phyloP scores from a whole-genome alignment of 2,797 vertebrate species.

The Caiman crocodilus region DNA sequence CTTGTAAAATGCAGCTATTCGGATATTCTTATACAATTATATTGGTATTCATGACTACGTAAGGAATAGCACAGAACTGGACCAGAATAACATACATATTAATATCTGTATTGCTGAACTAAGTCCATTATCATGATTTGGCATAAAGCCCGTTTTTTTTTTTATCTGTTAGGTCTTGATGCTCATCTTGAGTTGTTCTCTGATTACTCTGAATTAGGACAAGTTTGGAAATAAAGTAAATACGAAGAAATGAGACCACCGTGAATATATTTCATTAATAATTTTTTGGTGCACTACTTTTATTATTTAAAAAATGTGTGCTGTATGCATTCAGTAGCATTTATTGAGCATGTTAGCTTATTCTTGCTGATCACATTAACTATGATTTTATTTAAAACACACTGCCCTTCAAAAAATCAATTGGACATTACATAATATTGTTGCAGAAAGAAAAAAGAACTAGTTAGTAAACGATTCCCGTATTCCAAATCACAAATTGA shows the following conservation, averaged over 20 bases:
- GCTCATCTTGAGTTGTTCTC: neutral
- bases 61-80: neutral
- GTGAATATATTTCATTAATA: neutral
- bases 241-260: neutral
- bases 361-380: neutral
- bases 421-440: slow-evolving; percentile 44
- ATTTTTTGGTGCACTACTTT: neutral
- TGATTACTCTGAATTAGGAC: neutral
- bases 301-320: neutral
- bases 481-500: slow-evolving; percentile 45
- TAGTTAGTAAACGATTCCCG: slow-evolving; percentile 40
- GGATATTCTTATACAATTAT: neutral
- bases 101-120: neutral
- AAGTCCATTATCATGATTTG: neutral
- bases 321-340: neutral
- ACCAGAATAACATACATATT: neutral
- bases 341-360: slow-evolving; percentile 44
- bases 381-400: slow-evolving; percentile 30
- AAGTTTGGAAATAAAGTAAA: neutral
- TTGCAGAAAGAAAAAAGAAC: neutral
- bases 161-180: neutral
- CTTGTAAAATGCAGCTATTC: neutral
- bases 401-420: slow-evolving; percentile 48
- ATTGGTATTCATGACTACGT: neutral
- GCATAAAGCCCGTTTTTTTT: neutral